Conservation (phyloP, 2,888 invertebrate species). For the Kuschelorhynchus macadamiae region DNA sequence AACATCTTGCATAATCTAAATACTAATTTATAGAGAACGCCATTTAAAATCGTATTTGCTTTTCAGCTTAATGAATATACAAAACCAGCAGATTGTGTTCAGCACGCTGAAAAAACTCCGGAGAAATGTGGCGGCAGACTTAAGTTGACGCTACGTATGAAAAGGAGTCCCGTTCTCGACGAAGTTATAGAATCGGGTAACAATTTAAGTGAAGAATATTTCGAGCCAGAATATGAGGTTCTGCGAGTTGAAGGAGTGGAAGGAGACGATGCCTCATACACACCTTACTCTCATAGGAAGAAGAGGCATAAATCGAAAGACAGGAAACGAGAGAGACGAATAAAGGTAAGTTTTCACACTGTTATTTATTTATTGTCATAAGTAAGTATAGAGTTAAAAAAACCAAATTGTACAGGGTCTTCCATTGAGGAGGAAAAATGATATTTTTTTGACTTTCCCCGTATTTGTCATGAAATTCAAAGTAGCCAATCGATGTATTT, state of each 20-base stretch:
- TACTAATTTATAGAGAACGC: too few species aligned
- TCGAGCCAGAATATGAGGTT: slow-evolving; percentile 87
- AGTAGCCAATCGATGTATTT: too few species aligned
- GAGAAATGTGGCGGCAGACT: slow-evolving; percentile 71
- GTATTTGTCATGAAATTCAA: too few species aligned
- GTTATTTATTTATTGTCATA: too few species aligned
- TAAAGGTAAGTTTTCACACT: slow-evolving; percentile 58
- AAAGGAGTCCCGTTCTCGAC: slow-evolving; percentile 87
- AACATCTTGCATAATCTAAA: too few species aligned
- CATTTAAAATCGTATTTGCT: too few species aligned
- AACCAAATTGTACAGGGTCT: too few species aligned
- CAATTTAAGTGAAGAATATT: slow-evolving; percentile 76
- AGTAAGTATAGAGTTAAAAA: too few species aligned
- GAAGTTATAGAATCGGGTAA: slow-evolving; percentile 88
- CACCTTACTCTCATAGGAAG: slow-evolving; percentile 73
- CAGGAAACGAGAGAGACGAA: slow-evolving; percentile 63
- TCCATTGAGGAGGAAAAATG: too few species aligned
- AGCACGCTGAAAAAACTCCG: slow-evolving; percentile 58
- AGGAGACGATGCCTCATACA: slow-evolving; percentile 60
- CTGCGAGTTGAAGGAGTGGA: slow-evolving; percentile 84
- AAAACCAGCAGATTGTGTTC: slow-evolving; percentile 54
- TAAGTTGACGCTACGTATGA: slow-evolving; percentile 88
- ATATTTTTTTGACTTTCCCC: too few species aligned
- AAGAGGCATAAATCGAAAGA: slow-evolving; percentile 75
- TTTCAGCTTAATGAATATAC: slow-evolving; percentile 28